phyloP scores from a whole-genome alignment of 2,113 vertebrate genomes.

The Lasiurus cinereus region DNA sequence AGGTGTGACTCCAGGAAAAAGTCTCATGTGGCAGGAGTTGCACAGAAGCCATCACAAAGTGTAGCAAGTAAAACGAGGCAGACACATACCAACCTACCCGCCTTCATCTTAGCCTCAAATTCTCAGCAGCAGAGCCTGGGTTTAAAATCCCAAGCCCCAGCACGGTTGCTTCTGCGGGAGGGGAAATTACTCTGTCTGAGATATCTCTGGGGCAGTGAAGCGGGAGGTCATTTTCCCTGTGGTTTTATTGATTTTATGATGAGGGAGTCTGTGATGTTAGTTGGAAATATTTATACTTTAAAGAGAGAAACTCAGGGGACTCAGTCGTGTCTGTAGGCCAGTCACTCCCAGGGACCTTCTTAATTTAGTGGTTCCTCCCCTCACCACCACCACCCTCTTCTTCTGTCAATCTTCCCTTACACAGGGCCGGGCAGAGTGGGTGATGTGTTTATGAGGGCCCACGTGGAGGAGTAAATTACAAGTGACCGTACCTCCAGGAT shows the following conservation, averaged over 20 bases:
- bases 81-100: not conserved
- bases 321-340: conserved; percentile 43
- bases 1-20: not conserved
- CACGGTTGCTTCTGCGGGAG: not conserved
- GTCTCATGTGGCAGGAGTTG: not conserved
- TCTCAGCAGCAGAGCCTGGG: not conserved
- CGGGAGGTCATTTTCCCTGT: conserved; percentile 73
- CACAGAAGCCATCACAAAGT: not conserved
- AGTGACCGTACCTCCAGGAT: conserved; percentile 56
- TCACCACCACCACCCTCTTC: not conserved
- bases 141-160: not conserved
- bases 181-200: conserved; percentile 44
- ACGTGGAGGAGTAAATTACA: conserved; percentile 74
- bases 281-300: conserved; percentile 75
- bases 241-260: conserved; percentile 81
- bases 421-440: not conserved
- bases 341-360: conserved; percentile 77
- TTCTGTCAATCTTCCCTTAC: conserved; percentile 56
- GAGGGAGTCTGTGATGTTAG: conserved; percentile 79
- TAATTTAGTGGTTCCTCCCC: conserved; percentile 80
- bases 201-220: conserved; percentile 80
- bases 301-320: conserved; percentile 53
- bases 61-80: not conserved
- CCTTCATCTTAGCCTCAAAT: not conserved
- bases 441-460: conserved; percentile 74